Base-by-base conservation (phyloP, 2,797 vertebrate species). In the Periparus ater region DNA sequence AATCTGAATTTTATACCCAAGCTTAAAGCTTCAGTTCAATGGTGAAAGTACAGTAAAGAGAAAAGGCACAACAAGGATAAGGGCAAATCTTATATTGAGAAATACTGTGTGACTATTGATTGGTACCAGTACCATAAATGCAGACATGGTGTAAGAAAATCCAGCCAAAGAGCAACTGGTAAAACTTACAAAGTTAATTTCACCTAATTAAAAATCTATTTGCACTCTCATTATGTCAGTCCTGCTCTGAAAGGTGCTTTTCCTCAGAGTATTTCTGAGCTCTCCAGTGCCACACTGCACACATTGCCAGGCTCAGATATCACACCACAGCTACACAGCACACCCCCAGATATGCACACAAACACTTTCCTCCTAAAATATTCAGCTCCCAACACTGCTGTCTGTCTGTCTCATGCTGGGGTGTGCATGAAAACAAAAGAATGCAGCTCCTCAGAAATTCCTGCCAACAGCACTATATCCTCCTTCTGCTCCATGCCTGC, bases 121-220 rank as follows among this genome's bases (percentile, higher is more conserved):
- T 11, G 16, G 3, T 17, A n/a, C 8, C 17, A 25, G 36, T 4
- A 18, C 14, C 30, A 54, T 8, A 53, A 32, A 17, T 7, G 4
- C 5, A 77, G 32, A 34, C 0, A 2, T 3, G 5, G 19, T 7
- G 29, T 30, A 63, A 60, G 53, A 67, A 73, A 74, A 71, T 7
- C 0, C 0, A 71, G 44, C 13, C 26, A 34, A 45, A 65, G 38
- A 76, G 38, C 30, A 65, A 34, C 18, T 13, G 18, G 47, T 5
- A 34, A 57, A 32, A 54, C 34, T 9, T 26, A 19, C 21, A 30
- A 40, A 40, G 19, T 17, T 9, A 63, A 75, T 85, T 75, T n/a
- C 25, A 57, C 7, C n/a, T 20, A 29, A 54, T 17, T 15, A 54
- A 40, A 86, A 77, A 60, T 26, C 27, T 10, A 13, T 6, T 5